Percentiles rank a stretch among this genome's conserved stretches.
Conservation (phyloP, 2,797 vertebrate species). For the Orestias chungarensis region DNA sequence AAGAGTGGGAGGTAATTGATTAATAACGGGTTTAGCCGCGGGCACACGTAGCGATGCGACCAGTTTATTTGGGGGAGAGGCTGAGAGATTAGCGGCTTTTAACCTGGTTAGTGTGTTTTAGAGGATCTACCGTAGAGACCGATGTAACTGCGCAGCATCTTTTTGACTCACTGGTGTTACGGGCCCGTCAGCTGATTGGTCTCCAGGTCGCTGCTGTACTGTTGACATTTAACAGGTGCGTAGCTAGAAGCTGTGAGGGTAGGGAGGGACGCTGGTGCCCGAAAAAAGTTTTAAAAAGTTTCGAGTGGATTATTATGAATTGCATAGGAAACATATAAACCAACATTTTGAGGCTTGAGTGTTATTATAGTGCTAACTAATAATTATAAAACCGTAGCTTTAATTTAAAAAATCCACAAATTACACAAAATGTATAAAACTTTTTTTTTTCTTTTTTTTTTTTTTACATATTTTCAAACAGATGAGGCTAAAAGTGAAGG, state of each 20-base stretch:
- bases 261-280: too few species aligned
- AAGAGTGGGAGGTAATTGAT: not conserved
- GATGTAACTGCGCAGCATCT: slow-evolving; percentile 46
- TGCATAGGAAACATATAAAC: too few species aligned
- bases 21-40: not conserved
- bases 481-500: too few species aligned
- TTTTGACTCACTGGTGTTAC: not conserved
- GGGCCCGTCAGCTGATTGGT: slow-evolving; percentile 27
- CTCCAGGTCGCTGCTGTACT: not conserved
- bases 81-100: slow-evolving; percentile 35
- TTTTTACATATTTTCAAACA: too few species aligned
- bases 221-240: slow-evolving; percentile 43
- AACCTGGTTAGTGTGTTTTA: slow-evolving; percentile 55
- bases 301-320: too few species aligned
- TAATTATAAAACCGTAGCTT: too few species aligned
- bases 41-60: not conserved
- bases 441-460: too few species aligned
- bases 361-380: too few species aligned
- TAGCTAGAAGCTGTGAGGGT: slow-evolving; percentile 17
- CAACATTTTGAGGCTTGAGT: too few species aligned
- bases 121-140: slow-evolving; percentile 44
- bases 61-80: not conserved
- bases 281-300: too few species aligned
- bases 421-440: too few species aligned
- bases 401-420: too few species aligned